Base-by-base conservation (phyloP, 53 echinoderm and acorn worm species). In the Patiria pectinifera region DNA sequence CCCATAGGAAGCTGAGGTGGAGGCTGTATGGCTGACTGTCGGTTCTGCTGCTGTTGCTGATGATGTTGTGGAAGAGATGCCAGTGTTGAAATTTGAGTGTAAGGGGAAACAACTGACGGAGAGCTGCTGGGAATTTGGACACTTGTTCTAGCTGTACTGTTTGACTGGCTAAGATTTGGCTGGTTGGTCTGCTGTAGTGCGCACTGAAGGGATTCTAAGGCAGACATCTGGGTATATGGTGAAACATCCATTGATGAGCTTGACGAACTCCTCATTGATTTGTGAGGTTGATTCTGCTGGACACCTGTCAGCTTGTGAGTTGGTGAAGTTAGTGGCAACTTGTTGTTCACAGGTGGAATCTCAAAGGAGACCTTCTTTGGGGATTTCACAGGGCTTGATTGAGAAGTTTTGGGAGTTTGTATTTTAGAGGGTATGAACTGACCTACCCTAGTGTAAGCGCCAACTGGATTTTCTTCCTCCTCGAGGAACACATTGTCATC, bases 201-300 rank as follows among this genome's bases (percentile, higher is more conserved):
- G 9, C 14, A 66, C 46, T 62, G 63, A 22, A 62, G 89, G 2
- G 78, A 62, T 79, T 45, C 89, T 69, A 69, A 19, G 23, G 80
- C 26, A 21, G 90, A 90, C 90, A 90, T 66, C 90, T 80, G 90
- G 24, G 81, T 90, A 80, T 90, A 90, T 62, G 90, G 80, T 21
- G 90, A 90, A 18, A 90, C 90, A 66, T 62, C 89, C 21, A 45
- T 53, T 19, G 87, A 59, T 15, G 87, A 76, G 13, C 78, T 48
- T 46, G 81, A 80, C 3, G 63, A 80, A 44, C 60, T 69, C 45
- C 22, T 69, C 6, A 4, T 88, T 26, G 58, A 23, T 53, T 24
- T 23, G 16, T 25, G 59, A 25, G 89, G 60, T n/a, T 14, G 13
- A 5, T n/a, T 89, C 78, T 25, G 35, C 19, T 48, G 4, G n/a